Evolutionary conservation across 2,113 vertebrate genomes (phyloP), one percentile per base, ranked within the genome.

Genomic region (Ochotona princeps): DNA sequence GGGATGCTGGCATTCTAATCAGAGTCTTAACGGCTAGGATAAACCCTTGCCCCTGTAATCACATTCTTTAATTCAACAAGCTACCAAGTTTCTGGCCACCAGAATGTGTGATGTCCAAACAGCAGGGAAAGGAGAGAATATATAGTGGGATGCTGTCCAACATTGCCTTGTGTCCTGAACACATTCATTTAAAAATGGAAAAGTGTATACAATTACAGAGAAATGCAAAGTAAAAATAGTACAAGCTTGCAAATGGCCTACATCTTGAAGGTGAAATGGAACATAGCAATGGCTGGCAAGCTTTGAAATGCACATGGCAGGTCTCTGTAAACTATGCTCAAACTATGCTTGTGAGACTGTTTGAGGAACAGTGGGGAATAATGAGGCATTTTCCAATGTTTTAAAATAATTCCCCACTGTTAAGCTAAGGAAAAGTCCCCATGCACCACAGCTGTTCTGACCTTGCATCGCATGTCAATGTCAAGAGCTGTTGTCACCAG

Each of bases 401-500:
- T 15, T 44, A 4, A 69, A 79, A 69, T 12, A 73, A 35, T 17
- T 20, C 30, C 57, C 65, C 18, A 32, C 20, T 1, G 26, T 65
- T 47, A 20, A 80, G 32, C 32, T 26, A 2, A 60, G 69, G 7
- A 12, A 13, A 72, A 8, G 35, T 66, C 44, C 76, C 69, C 0
- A 0, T 0, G 23, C 23, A 14, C 8, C 0, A 26, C 67, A 65
- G 51, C 35, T 66, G 5, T n/a, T 49, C 75, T 95, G 95, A 94
- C 97, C 96, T 97, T 96, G 95, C 54, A 28, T 67, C 9, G 0
- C 0, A 0, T 32, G 85, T 83, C 96, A 97, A 94, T 90, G 97
- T 96, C 96, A 95, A 86, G 80, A 80, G 89, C 95, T 80, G 87
- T 92, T 93, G 96, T 93, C 91, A 66, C 95, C 85, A 80, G 87